phyloP scores from a whole-genome alignment of 2,113 vertebrate genomes.

The Grus americana region DNA sequence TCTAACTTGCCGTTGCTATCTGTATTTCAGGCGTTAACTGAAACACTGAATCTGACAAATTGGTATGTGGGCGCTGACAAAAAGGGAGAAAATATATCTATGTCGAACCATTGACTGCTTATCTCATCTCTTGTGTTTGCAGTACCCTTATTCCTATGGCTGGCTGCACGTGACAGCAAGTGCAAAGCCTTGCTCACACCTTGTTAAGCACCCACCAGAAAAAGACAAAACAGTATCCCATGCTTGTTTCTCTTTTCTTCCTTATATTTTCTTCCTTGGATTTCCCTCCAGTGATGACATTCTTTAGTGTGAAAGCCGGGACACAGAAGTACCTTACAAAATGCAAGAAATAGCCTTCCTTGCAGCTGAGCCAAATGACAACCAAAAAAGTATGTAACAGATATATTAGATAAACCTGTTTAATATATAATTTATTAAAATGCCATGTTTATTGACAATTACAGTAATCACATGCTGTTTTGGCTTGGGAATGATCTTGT shows the following conservation, averaged over 20 bases:
- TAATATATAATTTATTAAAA: not conserved
- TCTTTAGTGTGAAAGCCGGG: not conserved
- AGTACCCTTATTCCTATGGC: not conserved
- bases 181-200: not conserved
- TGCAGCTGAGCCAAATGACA: not conserved
- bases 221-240: not conserved
- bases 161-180: not conserved
- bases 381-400: not conserved
- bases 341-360: not conserved
- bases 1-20: not conserved
- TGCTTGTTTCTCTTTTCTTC: not conserved
- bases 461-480: not conserved
- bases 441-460: not conserved
- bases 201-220: not conserved
- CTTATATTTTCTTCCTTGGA: not conserved
- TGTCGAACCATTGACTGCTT: not conserved
- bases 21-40: not conserved
- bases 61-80: not conserved
- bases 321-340: not conserved
- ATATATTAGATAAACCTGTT: not conserved
- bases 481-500: not conserved
- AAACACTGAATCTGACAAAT: not conserved
- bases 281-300: not conserved
- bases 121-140: not conserved
- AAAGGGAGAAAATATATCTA: not conserved